phyloP scores from a whole-genome alignment of 2,113 vertebrate species.

The Pomatostomus ruficeps region DNA sequence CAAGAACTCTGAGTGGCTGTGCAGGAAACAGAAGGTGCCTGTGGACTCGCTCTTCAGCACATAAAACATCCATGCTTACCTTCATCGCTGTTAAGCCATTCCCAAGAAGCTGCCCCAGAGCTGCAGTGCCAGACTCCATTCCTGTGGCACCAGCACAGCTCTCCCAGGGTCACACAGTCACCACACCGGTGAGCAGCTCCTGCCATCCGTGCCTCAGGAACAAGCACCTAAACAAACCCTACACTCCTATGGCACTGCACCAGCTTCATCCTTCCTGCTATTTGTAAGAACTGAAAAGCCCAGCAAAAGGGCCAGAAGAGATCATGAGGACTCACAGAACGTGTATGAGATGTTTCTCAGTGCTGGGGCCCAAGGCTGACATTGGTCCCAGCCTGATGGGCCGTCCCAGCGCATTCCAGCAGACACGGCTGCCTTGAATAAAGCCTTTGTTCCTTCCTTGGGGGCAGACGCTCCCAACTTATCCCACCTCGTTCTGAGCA shows the following conservation, averaged over 20 bases:
- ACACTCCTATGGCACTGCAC: neutral
- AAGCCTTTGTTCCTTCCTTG: neutral
- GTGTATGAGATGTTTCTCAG: neutral
- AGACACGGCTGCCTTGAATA: conserved; percentile 2
- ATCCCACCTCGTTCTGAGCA: neutral
- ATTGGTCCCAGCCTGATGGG: neutral
- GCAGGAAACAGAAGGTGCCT: neutral
- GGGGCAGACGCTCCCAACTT: neutral
- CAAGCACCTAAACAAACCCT: neutral
- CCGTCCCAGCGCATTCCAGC: neutral
- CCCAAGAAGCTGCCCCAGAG: neutral
- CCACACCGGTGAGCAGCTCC: neutral
- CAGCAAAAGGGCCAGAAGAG: neutral
- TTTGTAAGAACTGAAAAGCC: neutral
- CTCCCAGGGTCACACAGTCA: neutral
- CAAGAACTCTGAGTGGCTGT: neutral
- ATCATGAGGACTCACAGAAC: neutral
- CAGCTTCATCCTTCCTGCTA: neutral
- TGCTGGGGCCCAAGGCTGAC: neutral
- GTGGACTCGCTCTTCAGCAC: neutral
- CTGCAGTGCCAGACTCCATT: neutral
- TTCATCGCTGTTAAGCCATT: neutral
- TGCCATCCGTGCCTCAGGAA: neutral
- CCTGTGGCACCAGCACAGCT: neutral
- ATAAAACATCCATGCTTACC: neutral